Evolutionary conservation across 1,140 invertebrate genomes (phyloP).

Genomic region (Gryllus bimaculatus): DNA sequence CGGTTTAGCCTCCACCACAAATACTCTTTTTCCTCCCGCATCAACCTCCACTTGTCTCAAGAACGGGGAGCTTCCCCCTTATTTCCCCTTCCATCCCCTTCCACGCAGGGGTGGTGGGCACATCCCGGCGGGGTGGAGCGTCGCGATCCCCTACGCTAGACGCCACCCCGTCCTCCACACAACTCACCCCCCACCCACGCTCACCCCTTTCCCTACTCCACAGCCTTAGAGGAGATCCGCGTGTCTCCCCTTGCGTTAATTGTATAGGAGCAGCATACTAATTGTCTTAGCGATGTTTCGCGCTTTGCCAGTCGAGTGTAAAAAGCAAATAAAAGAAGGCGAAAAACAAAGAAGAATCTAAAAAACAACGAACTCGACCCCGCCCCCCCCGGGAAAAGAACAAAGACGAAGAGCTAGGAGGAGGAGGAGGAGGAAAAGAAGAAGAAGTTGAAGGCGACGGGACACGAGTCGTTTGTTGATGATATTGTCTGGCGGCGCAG

Average conservation of each 20-base stretch:
- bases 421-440: no score
- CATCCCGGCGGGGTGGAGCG: no score
- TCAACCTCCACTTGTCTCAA: no score
- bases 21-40: no score
- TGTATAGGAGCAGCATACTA: background rate
- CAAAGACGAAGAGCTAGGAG: background rate
- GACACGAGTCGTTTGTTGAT: background rate
- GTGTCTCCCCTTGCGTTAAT: background rate
- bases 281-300: background rate
- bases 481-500: background rate
- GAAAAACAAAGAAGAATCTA: background rate
- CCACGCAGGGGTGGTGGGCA: no score
- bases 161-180: background rate
- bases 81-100: no score
- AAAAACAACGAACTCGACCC: no score
- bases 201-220: background rate
- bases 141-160: no score
- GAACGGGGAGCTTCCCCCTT: no score
- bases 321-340: background rate
- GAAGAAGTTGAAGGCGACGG: no score
- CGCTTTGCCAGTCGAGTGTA: background rate
- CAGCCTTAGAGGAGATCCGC: background rate
- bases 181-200: background rate
- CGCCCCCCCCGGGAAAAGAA: background rate
- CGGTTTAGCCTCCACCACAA: no score